These are phyloP conservation scores for Melanotaenia pygmaea DNA, from an alignment of 2,797 vertebrate species.

Conservation along the genomic window DNA sequence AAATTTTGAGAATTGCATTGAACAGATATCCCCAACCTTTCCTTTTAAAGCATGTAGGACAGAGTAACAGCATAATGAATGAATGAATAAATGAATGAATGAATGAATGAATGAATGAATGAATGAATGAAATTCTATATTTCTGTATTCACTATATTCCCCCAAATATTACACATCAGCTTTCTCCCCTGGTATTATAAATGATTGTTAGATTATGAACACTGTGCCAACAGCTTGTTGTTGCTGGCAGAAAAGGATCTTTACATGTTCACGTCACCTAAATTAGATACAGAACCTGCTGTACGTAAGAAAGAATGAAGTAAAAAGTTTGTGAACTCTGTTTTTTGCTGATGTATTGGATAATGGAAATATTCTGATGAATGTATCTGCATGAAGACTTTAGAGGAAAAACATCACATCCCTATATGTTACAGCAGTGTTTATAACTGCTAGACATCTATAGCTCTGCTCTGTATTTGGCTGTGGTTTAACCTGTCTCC, in stretches of 20 bases:
- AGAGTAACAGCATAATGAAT: not conserved
- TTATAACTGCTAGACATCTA: not conserved
- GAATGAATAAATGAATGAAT: no score
- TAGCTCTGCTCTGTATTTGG: not conserved
- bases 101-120: no score
- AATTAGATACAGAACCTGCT: not conserved
- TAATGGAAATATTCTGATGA: not conserved
- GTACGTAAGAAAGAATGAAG: no score
- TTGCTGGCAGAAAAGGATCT: not conserved
- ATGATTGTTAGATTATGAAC: not conserved
- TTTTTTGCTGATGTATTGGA: not conserved
- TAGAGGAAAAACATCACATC: not conserved
- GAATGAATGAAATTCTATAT: not conserved
- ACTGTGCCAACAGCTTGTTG: not conserved
- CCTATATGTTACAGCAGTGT: not conserved
- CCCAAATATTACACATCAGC: not conserved
- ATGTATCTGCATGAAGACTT: not conserved
- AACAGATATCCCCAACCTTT: not conserved
- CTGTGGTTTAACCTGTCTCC: constrained; percentile 17
- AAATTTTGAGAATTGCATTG: not conserved
- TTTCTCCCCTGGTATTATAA: not conserved
- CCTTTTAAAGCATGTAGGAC: not conserved
- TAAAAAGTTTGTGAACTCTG: not conserved
- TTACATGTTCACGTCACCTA: not conserved
- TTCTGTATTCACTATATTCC: not conserved